Base-by-base conservation (phyloP, 2,113 vertebrate species). In the Ornithorhynchus anatinus region DNA sequence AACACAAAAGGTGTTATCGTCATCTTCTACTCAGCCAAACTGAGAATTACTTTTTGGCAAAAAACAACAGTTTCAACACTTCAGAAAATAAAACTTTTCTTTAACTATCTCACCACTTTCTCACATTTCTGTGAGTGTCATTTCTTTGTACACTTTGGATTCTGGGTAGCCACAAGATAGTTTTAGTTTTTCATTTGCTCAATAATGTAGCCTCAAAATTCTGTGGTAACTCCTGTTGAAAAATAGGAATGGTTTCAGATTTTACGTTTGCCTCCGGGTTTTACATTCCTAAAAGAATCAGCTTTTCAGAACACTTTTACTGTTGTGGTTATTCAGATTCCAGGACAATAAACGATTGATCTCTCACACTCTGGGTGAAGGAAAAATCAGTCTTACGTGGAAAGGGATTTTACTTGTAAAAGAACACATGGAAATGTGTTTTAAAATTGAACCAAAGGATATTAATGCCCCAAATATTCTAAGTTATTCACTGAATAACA, bases 41-140 rank as follows among this genome's bases (percentile, higher is more conserved):
- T 70, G 23, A 60, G 22, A 64, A 74, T 61, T 74, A 45, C 20
- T 52, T 58, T 19, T 42, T 45, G 44, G 43, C 53, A 50, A 58
- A 81, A 16, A 20, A 61, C 16, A 32, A 32, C 2, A 25, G 20
- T 23, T 5, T 10, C 6, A 81, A 33, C 14, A 56, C 56, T 40
- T 52, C 0, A 40, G 37, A 51, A 60, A 62, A 13, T 3, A 2
- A 58, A 64, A 31, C 12, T 42, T 56, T 52, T 37, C 14, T 19
- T 64, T 27, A 15, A 19, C 10, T 16, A 19, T 43, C 13, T 27
- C 23, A 48, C 39, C 59, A 40, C 25, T 23, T 47, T 38, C 38
- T 39, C 23, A 33, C 13, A 54, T 43, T 43, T 10, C 58, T 32
- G 6, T 20, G 5, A 32, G 1, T 39, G 3, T 10, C 22, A 6